These are phyloP conservation scores for Stichopus horrens DNA, from an alignment of 53 echinoderm and acorn worm species.

Conservation along the genomic window DNA sequence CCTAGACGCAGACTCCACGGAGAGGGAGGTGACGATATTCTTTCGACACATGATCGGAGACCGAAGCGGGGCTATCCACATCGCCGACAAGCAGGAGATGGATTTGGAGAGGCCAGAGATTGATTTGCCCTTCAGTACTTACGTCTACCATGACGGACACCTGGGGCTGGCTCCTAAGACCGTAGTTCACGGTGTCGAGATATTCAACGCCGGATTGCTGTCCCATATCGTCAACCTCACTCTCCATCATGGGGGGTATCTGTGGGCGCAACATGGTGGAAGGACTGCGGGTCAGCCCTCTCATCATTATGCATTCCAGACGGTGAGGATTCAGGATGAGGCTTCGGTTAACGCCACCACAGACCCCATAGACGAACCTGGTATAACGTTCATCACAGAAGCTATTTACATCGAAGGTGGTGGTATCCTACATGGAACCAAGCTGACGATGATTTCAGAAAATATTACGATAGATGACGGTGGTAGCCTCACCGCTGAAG, in stretches of 20 bases:
- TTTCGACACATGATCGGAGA: slow-evolving; percentile 91
- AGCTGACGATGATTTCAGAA: slow-evolving; percentile 65
- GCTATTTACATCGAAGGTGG: slow-evolving; percentile 83
- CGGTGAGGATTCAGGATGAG: slow-evolving; percentile 77
- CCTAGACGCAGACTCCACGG: slow-evolving; percentile 1
- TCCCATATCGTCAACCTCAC: slow-evolving; percentile 83
- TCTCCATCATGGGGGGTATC: slow-evolving; percentile 82
- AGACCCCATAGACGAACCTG: slow-evolving; percentile 81
- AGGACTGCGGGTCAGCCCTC: slow-evolving; percentile 70
- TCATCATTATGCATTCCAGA: slow-evolving; percentile 74
- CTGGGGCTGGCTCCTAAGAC: slow-evolving; percentile 82
- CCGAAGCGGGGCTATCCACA: slow-evolving; percentile 76
- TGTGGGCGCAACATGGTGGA: slow-evolving; percentile 89
- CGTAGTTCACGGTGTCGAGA: slow-evolving; percentile 86
- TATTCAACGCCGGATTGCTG: slow-evolving; percentile 75
- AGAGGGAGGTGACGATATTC: slow-evolving; percentile 50
- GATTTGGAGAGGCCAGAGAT: slow-evolving; percentile 86
- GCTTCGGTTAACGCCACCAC: slow-evolving; percentile 71
- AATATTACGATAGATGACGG: slow-evolving; percentile 91
- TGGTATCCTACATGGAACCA: slow-evolving; percentile 77
- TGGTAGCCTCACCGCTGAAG: slow-evolving; percentile 76
- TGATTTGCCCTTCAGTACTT: slow-evolving; percentile 85
- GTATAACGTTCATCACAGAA: slow-evolving; percentile 71
- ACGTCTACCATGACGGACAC: slow-evolving; percentile 85
- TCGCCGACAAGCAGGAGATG: slow-evolving; percentile 81